phyloP scores from a whole-genome alignment of 2,797 vertebrate species.

The Chiloscyllium punctatum region DNA sequence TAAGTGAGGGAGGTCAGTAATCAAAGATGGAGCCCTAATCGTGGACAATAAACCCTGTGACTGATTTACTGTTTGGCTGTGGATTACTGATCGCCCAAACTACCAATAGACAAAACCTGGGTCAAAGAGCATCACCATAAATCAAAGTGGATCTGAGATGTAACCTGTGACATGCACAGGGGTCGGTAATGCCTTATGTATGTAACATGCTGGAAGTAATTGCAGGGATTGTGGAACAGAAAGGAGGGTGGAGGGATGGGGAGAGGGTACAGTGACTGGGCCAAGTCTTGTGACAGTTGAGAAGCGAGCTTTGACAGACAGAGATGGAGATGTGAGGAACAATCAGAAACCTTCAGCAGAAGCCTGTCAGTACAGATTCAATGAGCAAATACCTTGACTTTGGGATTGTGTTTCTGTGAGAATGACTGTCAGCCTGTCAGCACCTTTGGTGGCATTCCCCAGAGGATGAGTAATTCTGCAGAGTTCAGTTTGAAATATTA shows the following conservation, averaged over 20 bases:
- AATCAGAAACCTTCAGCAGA: background rate
- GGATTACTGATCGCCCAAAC: background rate
- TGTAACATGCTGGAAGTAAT: background rate
- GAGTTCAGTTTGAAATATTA: background rate
- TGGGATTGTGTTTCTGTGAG: background rate
- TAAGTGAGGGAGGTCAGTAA: no score
- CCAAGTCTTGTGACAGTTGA: background rate
- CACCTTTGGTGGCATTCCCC: background rate
- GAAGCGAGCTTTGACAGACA: background rate
- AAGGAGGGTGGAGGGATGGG: background rate
- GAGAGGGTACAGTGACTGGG: background rate
- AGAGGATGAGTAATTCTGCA: background rate
- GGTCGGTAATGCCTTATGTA: fast-evolving
- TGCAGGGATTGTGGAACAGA: background rate
- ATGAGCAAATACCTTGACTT: no score
- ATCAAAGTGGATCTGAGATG: background rate
- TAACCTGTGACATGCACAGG: background rate
- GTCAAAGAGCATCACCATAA: background rate
- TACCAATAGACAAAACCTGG: background rate
- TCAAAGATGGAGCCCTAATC: no score
- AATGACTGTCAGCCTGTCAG: background rate
- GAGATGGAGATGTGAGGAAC: background rate
- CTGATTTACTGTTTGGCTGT: background rate
- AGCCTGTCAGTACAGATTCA: background rate
- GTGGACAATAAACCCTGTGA: no score